phyloP scores from a whole-genome alignment of 2,888 invertebrate genomes.

The Nebria brevicollis region DNA sequence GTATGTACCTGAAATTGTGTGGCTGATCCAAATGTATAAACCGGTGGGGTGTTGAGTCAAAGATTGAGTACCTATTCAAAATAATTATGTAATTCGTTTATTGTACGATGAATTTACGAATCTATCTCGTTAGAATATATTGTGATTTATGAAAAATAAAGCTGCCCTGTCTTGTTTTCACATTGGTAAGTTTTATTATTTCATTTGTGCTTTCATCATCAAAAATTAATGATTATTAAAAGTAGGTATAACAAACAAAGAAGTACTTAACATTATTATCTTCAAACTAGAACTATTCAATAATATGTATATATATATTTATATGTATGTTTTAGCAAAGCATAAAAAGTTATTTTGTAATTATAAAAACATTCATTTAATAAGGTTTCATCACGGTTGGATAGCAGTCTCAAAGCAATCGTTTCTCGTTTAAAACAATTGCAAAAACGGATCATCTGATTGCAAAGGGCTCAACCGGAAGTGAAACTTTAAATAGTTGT shows the following conservation, averaged over 20 bases:
- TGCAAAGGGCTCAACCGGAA: background rate
- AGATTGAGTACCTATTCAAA: background rate
- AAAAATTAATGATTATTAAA: constrained; percentile 22
- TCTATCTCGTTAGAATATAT: constrained; percentile 4
- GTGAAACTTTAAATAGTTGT: constrained; percentile 18
- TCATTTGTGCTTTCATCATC: constrained; percentile 36
- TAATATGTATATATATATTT: background rate
- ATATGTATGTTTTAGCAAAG: constrained; percentile 29
- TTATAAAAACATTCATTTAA: background rate
- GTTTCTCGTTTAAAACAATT: too few relatives aligned
- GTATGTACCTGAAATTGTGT: constrained; percentile 34
- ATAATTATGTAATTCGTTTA: background rate
- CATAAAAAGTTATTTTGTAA: constrained; percentile 32
- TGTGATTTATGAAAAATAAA: constrained; percentile 41
- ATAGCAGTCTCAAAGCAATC: too few relatives aligned
- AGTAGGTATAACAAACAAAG: constrained; percentile 10
- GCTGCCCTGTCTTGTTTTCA: constrained; percentile 38
- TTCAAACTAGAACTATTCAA: background rate
- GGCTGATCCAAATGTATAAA: background rate
- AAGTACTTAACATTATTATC: background rate
- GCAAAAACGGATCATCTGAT: too few relatives aligned
- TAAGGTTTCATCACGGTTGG: background rate
- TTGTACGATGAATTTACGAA: background rate
- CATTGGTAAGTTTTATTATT: constrained; percentile 39
- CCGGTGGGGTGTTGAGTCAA: background rate